Percentiles rank a stretch among this genome's conserved stretches.
Conservation (phyloP, 37 sponge, comb jelly and placozoan genomes). For the Halisarca cf. caerulea region DNA sequence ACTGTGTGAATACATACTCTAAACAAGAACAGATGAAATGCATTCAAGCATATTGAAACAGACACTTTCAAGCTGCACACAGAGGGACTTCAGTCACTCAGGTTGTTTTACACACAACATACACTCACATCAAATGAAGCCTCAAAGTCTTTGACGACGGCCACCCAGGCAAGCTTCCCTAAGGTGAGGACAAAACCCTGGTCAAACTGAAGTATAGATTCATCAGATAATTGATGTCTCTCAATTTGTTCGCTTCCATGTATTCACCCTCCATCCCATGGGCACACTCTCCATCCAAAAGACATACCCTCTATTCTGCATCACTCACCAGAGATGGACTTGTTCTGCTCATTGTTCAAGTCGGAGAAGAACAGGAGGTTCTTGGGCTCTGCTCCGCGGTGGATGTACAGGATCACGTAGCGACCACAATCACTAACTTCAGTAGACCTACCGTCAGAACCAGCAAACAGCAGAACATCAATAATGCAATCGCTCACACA, state of each 20-base stretch:
- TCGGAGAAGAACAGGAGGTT: slow-evolving; percentile 84
- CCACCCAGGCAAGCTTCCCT: slow-evolving; percentile 64
- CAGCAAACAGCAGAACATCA: too few relatives aligned
- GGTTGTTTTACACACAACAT: too few relatives aligned
- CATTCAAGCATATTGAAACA: too few relatives aligned
- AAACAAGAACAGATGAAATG: too few relatives aligned
- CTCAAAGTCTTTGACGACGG: slow-evolving; percentile 88
- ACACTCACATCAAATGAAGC: slow-evolving; percentile 83
- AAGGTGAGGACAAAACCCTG: neutral
- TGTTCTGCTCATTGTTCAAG: slow-evolving; percentile 34
- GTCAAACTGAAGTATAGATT: neutral
- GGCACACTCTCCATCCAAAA: too few relatives aligned
- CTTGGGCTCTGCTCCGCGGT: slow-evolving; percentile 77
- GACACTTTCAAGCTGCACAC: too few relatives aligned
- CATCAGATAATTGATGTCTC: too few relatives aligned
- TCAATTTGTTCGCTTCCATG: too few relatives aligned
- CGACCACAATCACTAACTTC: slow-evolving; percentile 84
- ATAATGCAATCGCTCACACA: too few relatives aligned
- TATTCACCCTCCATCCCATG: slow-evolving; percentile 1
- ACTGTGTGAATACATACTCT: too few relatives aligned
- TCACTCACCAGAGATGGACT: neutral
- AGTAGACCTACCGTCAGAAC: slow-evolving; percentile 39
- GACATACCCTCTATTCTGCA: too few relatives aligned
- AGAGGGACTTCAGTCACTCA: too few relatives aligned
- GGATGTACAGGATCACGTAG: slow-evolving; percentile 67